These are phyloP conservation scores for Scomber scombrus DNA, from an alignment of 2,113 vertebrate species.

Conservation along the genomic window DNA sequence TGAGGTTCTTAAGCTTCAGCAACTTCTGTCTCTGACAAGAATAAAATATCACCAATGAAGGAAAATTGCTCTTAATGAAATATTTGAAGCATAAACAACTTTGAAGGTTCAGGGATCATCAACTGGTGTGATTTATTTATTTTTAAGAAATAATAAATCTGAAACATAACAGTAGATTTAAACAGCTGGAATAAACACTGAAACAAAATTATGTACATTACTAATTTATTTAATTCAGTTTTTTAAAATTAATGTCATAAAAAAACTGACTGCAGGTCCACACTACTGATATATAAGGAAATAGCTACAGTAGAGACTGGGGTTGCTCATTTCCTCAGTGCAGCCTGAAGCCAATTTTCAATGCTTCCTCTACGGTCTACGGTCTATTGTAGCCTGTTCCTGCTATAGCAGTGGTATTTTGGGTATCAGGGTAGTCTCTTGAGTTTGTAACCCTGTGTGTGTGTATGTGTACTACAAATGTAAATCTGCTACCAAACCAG, in stretches of 20 bases:
- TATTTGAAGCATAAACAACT: neutral
- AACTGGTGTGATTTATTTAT: neutral
- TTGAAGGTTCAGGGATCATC: neutral
- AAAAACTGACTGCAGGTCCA: constrained; percentile 11
- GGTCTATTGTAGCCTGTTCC: constrained; percentile 32
- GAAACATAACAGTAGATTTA: too few species aligned
- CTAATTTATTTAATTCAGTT: neutral
- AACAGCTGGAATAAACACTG: neutral
- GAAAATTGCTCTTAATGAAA: constrained; percentile 9
- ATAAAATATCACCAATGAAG: neutral
- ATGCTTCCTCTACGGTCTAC: constrained; percentile 27
- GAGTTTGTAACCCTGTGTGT: neutral
- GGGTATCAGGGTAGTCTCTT: constrained; percentile 16
- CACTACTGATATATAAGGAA: constrained; percentile 28
- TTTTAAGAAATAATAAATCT: neutral
- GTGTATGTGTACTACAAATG: neutral
- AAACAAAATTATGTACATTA: neutral
- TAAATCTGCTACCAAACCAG: neutral
- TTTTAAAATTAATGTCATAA: neutral
- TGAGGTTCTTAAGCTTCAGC: constrained; percentile 15
- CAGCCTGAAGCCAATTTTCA: constrained; percentile 46
- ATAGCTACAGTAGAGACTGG: constrained; percentile 1
- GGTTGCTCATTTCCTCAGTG: constrained; percentile 41
- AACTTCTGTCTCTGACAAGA: constrained; percentile 20
- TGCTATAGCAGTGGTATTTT: constrained; percentile 26